Evolutionary conservation across 1,140 invertebrate species (phyloP).

Genomic region (Choristoneura fumiferana): DNA sequence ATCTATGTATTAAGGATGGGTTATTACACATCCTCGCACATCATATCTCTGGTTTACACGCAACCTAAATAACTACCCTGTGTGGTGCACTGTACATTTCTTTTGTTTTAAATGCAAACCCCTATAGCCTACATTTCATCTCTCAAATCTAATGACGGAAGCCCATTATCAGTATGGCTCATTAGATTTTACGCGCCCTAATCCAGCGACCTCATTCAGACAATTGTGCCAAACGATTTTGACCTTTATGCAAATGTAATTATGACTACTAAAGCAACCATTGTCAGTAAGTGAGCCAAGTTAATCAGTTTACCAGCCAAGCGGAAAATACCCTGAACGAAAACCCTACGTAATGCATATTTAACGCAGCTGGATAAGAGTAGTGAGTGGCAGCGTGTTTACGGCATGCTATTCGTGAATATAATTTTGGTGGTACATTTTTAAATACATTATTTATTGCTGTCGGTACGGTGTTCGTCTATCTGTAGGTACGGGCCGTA

Average conservation of each 20-base stretch:
- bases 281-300: slow-evolving; percentile 39
- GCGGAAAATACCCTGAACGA: slow-evolving; percentile 42
- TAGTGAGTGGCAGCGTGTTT: background rate
- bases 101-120: slow-evolving; percentile 23
- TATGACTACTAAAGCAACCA: slow-evolving; percentile 37
- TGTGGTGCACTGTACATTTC: too few species aligned
- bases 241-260: slow-evolving; percentile 48
- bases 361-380: background rate
- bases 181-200: slow-evolving; percentile 64
- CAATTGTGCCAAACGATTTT: slow-evolving; percentile 42
- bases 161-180: slow-evolving; percentile 60
- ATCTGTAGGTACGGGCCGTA: too few species aligned
- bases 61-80: too few species aligned
- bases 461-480: too few species aligned
- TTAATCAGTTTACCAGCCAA: slow-evolving; percentile 50
- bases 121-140: slow-evolving; percentile 30
- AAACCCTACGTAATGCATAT: slow-evolving; percentile 21
- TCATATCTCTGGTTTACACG: too few species aligned
- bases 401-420: background rate
- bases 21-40: too few species aligned
- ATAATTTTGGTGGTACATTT: background rate
- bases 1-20: too few species aligned
- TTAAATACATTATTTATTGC: background rate
- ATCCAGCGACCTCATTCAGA: slow-evolving; percentile 42
- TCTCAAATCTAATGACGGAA: slow-evolving; percentile 56